Conservation (phyloP, 1,140 invertebrate genomes). For the Batillaria attramentaria region DNA sequence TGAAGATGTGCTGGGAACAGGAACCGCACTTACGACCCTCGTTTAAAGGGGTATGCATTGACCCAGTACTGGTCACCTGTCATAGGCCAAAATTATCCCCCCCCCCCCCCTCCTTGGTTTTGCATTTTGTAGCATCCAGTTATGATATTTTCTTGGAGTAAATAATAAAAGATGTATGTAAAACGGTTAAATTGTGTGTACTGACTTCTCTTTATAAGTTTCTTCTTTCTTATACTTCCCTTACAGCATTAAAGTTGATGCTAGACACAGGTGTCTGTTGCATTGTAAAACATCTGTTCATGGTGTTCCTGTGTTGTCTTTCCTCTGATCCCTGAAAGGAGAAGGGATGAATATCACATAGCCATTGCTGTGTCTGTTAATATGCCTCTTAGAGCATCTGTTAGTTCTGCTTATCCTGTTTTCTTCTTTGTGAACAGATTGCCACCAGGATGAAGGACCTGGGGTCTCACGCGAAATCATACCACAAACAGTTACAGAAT, state of each 20-base stretch:
- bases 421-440: slow-evolving; percentile 42
- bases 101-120: no score
- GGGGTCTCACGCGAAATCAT: slow-evolving; percentile 2
- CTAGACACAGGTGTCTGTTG: background rate
- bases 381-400: background rate
- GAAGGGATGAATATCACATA: background rate
- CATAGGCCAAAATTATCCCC: background rate
- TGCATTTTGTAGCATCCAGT: no score
- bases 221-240: background rate
- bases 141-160: no score
- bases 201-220: background rate
- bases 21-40: slow-evolving; percentile 52
- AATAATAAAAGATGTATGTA: no score
- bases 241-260: background rate
- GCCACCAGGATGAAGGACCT: slow-evolving; percentile 40
- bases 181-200: no score
- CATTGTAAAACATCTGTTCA: background rate
- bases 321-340: background rate
- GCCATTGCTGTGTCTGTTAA: background rate
- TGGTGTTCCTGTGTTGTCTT: background rate
- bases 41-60: slow-evolving; percentile 59
- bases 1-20: slow-evolving; percentile 62
- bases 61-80: background rate
- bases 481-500: slow-evolving; percentile 22
- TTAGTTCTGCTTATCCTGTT: background rate